Evolutionary conservation across 2,113 vertebrate species (phyloP), one percentile per base, ranked within the genome.

Genomic region (Leptobrachium ailaonicum): DNA sequence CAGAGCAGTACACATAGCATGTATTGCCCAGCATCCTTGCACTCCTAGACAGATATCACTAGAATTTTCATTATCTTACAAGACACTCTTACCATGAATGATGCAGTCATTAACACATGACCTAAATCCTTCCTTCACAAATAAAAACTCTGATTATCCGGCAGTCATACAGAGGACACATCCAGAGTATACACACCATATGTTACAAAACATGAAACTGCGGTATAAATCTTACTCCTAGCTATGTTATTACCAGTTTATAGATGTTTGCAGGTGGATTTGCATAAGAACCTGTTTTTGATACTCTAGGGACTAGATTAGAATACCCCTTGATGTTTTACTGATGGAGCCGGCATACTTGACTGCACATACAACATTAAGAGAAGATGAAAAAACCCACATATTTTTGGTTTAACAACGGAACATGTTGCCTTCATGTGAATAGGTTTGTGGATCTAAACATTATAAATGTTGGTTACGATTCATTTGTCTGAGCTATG

Each of bases 321-420:
- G 85, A 85, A 88, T 87, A 84, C 88, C 84, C 79, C 76, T 71
- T 85, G 87, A 84, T 82, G 71, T 88, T 20, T 88, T 75, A 77
- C 83, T 87, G 87, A 87, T 84, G 84, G 84, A 88, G 79, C 77
- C 76, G 83, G 63, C 82, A 84, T 47, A 83, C 73, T 83, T 87
- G 85, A 85, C 85, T 90, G 87, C 50, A 4, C 84, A 12, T 81
- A 76, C 78, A 72, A 86, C 47, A 10, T 10, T 10, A 41, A 42
- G 41, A 13, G 85, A n/a, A 85, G 84, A 82, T 85, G 82, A 79
- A 71, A 53, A 41, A 68, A 66, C n/a, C n/a, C 82, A 85, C 81
- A 88, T 84, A 85, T 84, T 86, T 76, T 60, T 76, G 41, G 45
- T 54, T 77, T 82, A 78, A 76, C 83, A 41, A 76, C 4, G 2